Evolutionary conservation across 2,888 invertebrate genomes (phyloP).

Genomic region (Lasioglossum leucozonium): DNA sequence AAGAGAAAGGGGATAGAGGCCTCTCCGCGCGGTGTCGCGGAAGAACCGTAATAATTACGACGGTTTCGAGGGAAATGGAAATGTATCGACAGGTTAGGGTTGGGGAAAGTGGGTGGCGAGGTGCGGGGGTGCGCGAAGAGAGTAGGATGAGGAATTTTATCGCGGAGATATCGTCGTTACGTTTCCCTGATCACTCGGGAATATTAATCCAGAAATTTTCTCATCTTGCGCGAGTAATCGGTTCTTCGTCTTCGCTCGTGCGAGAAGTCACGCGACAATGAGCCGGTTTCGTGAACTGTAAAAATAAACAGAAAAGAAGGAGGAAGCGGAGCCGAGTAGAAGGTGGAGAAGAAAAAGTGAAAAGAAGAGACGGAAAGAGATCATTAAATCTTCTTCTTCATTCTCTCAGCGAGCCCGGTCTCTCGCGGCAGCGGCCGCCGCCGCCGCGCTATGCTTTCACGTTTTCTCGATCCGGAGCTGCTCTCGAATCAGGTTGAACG

Average conservation of each 20-base stretch:
- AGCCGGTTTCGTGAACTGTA: slow-evolving; percentile 1
- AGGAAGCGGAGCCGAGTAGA: not conserved
- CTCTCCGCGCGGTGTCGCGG: not conserved
- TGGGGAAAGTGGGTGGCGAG: not conserved
- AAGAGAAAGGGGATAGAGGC: not conserved
- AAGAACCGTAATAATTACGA: slow-evolving; percentile 26
- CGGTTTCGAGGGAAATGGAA: not conserved
- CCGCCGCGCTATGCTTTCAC: slow-evolving; percentile 54
- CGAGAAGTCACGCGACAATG: slow-evolving; percentile 35
- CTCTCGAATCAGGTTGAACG: slow-evolving; percentile 69
- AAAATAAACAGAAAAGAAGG: slow-evolving; percentile 5
- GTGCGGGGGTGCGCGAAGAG: not conserved
- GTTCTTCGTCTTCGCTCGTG: slow-evolving; percentile 22
- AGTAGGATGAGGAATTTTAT: not conserved
- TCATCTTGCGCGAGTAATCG: slow-evolving; percentile 4
- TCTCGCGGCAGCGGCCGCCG: not conserved
- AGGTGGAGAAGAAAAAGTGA: not conserved
- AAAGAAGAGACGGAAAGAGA: slow-evolving; percentile 19
- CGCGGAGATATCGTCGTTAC: slow-evolving; percentile 4
- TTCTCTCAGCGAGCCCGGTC: not conserved
- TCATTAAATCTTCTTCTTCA: slow-evolving; percentile 39
- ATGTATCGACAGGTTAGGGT: not conserved
- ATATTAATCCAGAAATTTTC: slow-evolving; percentile 14
- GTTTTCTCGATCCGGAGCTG: slow-evolving; percentile 68
- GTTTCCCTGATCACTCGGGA: slow-evolving; percentile 1